Base-by-base conservation (phyloP, 2,797 vertebrate genomes). In the Urosaurus nigricauda region DNA sequence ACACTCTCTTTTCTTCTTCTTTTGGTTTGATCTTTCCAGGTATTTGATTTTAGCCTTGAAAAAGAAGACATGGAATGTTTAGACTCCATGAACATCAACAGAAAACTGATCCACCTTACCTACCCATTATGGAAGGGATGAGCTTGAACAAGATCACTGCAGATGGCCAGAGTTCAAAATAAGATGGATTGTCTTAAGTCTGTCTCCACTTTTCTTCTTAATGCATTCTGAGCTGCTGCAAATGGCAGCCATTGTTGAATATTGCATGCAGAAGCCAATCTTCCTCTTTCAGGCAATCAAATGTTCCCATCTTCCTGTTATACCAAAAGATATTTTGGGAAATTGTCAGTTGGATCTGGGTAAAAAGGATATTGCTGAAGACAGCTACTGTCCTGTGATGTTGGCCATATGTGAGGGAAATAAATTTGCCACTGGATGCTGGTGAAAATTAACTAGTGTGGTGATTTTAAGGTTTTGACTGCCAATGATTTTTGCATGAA, bases 1-100 rank as follows among this genome's bases (percentile, higher is more conserved):
- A 80, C 2, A 24, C 77, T 90, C 37, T 92, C 0, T 29, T 60
- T 58, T 4, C 19, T 5, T 7, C 24, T 89, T 65, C 51, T 88
- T 86, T 5, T 29, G 35, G 8, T 84, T 77, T 77, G 40, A 89
- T 70, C 56, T 90, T 89, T 90, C 32, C 90, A 96, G 96, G 93
- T 94, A 65, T 96, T 96, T 92, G 29, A 90, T 91, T 95, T 93
- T 89, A 87, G 80, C 85, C 87, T 92, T 78, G 89, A 58, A 43
- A 86, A 93, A 93, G 91, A 95, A 79, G 90, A 94, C 60, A 88
- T 0, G 4, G 80, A 93, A 83, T 90, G 85, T 77, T 91, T 95
- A 70, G 91, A 92, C 11, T 85, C 85, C 63, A 0, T 89, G 79
- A 93, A 92, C 37, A 80, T 87, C 80, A 93, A 88, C 79, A 90